phyloP scores from a whole-genome alignment of 2,888 invertebrate genomes.

The Cephus sareptanus region DNA sequence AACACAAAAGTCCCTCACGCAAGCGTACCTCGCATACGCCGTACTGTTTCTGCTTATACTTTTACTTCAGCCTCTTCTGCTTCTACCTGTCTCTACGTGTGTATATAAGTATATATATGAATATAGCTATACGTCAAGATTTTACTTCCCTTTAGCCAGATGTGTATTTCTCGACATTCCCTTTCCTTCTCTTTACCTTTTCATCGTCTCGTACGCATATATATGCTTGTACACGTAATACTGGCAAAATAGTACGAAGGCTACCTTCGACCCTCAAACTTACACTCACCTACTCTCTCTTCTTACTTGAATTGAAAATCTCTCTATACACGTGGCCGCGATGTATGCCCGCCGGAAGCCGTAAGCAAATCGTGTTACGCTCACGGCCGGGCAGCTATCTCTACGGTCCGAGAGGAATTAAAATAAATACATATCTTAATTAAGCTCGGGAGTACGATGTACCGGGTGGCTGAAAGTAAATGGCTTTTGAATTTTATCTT shows the following conservation, averaged over 20 bases:
- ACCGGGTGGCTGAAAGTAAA: conserved; percentile 32
- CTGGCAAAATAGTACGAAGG: not conserved
- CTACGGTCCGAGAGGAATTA: conserved; percentile 57
- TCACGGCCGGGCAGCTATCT: conserved; percentile 46
- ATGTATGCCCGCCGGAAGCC: conserved; percentile 51
- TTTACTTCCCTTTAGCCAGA: not conserved
- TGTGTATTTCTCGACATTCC: not conserved
- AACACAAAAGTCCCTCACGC: conserved; percentile 38
- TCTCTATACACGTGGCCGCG: conserved; percentile 45
- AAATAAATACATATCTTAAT: conserved; percentile 66
- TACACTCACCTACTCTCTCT: conserved; percentile 21
- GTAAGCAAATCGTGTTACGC: conserved; percentile 63
- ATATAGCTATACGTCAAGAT: not conserved
- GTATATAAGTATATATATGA: not conserved
- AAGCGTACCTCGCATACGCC: not conserved
- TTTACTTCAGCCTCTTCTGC: not conserved
- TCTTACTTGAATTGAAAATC: conserved; percentile 61
- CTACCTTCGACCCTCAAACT: not conserved
- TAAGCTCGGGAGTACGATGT: conserved; percentile 50
- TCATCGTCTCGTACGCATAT: not conserved
- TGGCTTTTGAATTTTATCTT: not conserved
- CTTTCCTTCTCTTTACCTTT: not conserved
- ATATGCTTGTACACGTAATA: not conserved
- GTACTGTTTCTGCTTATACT: not conserved
- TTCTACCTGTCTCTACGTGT: not conserved